A percentile compares a stretch with the other conserved stretches of the same genome.
Conservation (phyloP, 2,113 vertebrate genomes). For the Oplegnathus fasciatus region DNA sequence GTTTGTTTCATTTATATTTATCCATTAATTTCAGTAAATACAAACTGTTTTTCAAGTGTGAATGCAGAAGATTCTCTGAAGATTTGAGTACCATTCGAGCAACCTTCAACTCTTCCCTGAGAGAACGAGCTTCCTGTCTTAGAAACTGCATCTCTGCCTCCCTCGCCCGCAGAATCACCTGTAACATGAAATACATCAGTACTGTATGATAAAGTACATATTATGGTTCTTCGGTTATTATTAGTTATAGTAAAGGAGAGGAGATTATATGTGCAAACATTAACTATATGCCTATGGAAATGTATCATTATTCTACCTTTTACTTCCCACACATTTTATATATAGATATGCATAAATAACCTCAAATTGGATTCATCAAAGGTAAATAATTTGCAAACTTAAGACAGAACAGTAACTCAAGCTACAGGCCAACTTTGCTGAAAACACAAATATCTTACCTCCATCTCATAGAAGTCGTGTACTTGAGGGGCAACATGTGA, state of each 20-base stretch:
- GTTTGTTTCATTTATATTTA: not conserved
- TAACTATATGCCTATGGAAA: not conserved
- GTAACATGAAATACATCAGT: slow-evolving; percentile 21
- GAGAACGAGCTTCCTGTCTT: slow-evolving; percentile 92
- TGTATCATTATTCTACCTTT: not conserved
- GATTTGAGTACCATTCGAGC: slow-evolving; percentile 86
- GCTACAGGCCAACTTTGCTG: not conserved
- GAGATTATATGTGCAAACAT: not conserved
- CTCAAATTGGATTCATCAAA: not conserved
- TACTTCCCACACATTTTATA: not conserved
- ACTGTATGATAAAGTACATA: not conserved
- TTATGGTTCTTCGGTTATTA: not conserved
- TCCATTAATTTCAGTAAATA: not conserved
- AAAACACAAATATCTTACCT: slow-evolving; percentile 81
- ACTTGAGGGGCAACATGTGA: slow-evolving; percentile 83
- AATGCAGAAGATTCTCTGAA: not conserved
- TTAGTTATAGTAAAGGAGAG: not conserved
- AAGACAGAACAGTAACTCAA: not conserved
- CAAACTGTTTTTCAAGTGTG: not conserved
- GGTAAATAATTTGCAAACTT: not conserved
- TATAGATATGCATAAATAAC: not conserved
- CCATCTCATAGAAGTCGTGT: slow-evolving; percentile 90
- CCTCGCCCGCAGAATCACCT: slow-evolving; percentile 92
- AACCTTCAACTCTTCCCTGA: slow-evolving; percentile 91
- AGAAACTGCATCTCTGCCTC: slow-evolving; percentile 95